Evolutionary conservation across 2,888 invertebrate genomes (phyloP), one percentile per base, ranked within the genome.

Genomic region (Parochlus steinenii): DNA sequence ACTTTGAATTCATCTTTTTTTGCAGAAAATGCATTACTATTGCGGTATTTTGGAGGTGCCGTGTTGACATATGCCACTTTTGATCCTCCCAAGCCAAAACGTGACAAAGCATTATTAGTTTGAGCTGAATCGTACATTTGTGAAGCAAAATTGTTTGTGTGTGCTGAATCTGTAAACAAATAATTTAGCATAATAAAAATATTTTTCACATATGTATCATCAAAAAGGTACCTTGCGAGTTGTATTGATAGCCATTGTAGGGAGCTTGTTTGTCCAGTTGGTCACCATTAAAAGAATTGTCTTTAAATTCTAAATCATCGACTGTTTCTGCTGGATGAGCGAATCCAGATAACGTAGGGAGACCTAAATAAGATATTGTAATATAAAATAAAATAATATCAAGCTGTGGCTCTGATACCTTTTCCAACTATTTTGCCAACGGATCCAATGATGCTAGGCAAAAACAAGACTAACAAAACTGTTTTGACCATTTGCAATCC

Each of bases 401-500:
- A n/a, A n/a, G n/a, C n/a, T n/a, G 31, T 26, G 5, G 31, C 20
- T 12, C 7, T 44, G 48, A 56, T 56, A 72, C 85, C 83, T 69
- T 85, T 85, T 38, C 82, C 81, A 39, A 83, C 71, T 41, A 85
- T 69, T 58, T 82, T 82, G 33, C 82, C 82, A 38, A 85, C 67
- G 46, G 80, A 79, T 35, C 85, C 83, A 42, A 86, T 64, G 39
- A 86, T 72, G 40, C 81, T 80, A 1, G 85, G 85, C 51, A 86
- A 64, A 56, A 87, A 85, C 63, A 86, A 71, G 6, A 83, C 85
- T 20, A 86, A 67, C 15, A 86, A 60, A 29, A 85, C 68, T 22
- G 81, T 80, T 58, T 87, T 87, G 46, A 83, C 65, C 33, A 86
- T 67, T 59, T 86, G 83, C 5, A 77, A 71, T 2, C 81, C 86